These are phyloP conservation scores for Peromyscus californicus DNA, from an alignment of 2,113 vertebrate species.

Conservation along the genomic window DNA sequence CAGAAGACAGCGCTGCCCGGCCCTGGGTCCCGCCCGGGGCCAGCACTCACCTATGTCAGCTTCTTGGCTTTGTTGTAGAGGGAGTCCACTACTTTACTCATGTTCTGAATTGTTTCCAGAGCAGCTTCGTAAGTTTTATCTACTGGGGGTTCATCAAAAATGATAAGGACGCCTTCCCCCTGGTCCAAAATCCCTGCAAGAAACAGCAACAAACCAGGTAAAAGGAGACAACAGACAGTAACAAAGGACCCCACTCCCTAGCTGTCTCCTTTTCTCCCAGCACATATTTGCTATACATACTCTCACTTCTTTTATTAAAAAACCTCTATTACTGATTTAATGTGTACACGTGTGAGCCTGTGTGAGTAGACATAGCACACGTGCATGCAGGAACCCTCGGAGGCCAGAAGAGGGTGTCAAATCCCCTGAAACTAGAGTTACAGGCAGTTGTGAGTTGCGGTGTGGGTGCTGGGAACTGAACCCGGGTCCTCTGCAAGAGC, in stretches of 20 bases:
- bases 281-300: neutral
- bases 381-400: neutral
- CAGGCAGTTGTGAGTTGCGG: neutral
- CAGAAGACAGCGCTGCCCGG: slow-evolving; percentile 60
- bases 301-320: neutral
- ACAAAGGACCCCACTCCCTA: neutral
- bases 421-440: neutral
- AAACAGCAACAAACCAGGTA: slow-evolving; percentile 50
- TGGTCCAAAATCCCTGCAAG: slow-evolving; percentile 97
- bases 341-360: neutral
- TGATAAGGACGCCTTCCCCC: slow-evolving; percentile 98
- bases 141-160: slow-evolving; percentile 98
- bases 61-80: slow-evolving; percentile 99
- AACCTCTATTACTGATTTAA: neutral
- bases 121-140: slow-evolving; percentile 99
- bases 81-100: slow-evolving; percentile 99
- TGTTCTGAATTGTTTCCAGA: slow-evolving; percentile 99
- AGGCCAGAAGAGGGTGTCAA: neutral
- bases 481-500: neutral
- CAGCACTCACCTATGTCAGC: slow-evolving; percentile 96
- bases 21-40: slow-evolving; percentile 9
- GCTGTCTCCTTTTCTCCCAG: slow-evolving; percentile 26
- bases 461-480: neutral
- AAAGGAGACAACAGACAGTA: neutral
- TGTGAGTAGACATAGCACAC: neutral